A percentile compares a stretch with the other conserved stretches of the same genome.
Evolutionary conservation across 2,888 invertebrate genomes (phyloP).

Genomic region (Apamea sordens): DNA sequence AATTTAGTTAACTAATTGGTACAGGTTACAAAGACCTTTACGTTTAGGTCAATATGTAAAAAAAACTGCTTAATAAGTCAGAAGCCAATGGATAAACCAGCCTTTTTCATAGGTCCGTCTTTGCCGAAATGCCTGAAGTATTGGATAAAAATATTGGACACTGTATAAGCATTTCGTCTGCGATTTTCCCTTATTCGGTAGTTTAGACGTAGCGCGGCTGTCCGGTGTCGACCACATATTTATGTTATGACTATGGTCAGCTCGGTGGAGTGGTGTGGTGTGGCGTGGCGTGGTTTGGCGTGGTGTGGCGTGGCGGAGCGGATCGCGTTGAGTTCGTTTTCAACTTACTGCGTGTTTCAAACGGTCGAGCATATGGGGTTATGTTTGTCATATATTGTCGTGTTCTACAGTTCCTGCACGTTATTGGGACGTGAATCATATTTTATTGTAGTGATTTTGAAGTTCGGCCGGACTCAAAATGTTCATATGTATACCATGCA

Average conservation of each 20-base stretch:
- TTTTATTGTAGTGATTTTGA: neutral
- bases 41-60: neutral
- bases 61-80: neutral
- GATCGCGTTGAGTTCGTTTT: constrained; percentile 25
- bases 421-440: constrained; percentile 17
- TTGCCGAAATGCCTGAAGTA: constrained; percentile 7
- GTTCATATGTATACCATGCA: neutral
- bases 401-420: neutral
- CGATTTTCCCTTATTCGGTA: constrained; percentile 29
- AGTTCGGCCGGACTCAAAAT: neutral
- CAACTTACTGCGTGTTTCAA: constrained; percentile 13
- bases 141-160: constrained; percentile 17
- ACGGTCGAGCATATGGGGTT: constrained; percentile 4
- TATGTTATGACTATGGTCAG: constrained; percentile 24
- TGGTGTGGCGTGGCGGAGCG: neutral
- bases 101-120: neutral
- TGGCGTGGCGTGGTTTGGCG: neutral
- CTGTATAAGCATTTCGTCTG: constrained; percentile 14
- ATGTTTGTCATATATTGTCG: constrained; percentile 8
- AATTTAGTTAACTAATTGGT: neutral
- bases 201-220: constrained; percentile 11
- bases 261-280: neutral
- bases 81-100: neutral
- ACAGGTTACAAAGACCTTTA: neutral
- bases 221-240: constrained; percentile 32